A percentile compares a stretch with the other conserved stretches of the same genome.
Conservation (phyloP, 2,797 vertebrate species). For the Alfaro cultratus region DNA sequence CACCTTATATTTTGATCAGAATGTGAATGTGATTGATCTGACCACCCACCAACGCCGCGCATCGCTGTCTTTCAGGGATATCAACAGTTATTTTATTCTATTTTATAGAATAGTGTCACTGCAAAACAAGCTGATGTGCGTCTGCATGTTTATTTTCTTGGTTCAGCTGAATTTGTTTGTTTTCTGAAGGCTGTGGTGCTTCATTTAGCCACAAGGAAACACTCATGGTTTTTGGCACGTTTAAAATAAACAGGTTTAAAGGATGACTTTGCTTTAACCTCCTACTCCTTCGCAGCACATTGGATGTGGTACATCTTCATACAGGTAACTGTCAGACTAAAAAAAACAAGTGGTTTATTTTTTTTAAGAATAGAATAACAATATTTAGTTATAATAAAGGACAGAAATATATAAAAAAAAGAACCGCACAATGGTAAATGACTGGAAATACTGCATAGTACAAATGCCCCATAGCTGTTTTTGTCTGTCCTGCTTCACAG, state of each 20-base stretch:
- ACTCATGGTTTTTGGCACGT: constrained; percentile 80
- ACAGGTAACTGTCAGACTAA: constrained; percentile 56
- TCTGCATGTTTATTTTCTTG: constrained; percentile 48
- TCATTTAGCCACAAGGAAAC: constrained; percentile 69
- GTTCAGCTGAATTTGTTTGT: constrained; percentile 58
- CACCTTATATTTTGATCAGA: constrained; percentile 24
- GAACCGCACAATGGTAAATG: constrained; percentile 76
- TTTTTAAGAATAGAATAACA: constrained; percentile 74
- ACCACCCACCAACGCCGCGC: constrained; percentile 60
- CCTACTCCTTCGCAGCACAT: constrained; percentile 63
- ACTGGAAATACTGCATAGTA: constrained; percentile 87
- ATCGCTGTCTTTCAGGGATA: constrained; percentile 76
- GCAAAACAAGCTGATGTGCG: constrained; percentile 74
- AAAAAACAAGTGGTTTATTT: constrained; percentile 53
- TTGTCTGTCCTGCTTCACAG: constrained; percentile 61
- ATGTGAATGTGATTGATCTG: constrained; percentile 5
- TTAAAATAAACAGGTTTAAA: constrained; percentile 72
- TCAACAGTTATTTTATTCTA: constrained; percentile 53
- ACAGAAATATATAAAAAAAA: constrained; percentile 80
- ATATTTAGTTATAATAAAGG: constrained; percentile 75
- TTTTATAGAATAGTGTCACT: constrained; percentile 78
- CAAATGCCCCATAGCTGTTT: constrained; percentile 75
- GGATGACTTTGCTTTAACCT: constrained; percentile 60
- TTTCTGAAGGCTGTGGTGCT: constrained; percentile 72
- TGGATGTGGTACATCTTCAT: constrained; percentile 55